Conservation (phyloP, 2,113 vertebrate genomes). For the Phylloscopus whistleri region DNA sequence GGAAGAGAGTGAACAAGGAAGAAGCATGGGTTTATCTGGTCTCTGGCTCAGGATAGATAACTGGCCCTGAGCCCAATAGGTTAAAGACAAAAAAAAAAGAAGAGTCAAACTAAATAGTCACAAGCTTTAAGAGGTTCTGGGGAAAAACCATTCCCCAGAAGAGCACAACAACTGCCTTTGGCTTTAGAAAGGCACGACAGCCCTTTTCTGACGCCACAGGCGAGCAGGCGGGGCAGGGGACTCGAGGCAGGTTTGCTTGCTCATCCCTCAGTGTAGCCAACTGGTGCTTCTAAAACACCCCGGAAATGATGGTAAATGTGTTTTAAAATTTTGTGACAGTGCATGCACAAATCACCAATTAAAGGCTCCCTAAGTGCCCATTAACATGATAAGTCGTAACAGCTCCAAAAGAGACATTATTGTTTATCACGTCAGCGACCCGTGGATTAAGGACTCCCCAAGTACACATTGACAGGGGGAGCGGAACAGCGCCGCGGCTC, state of each 20-base stretch:
- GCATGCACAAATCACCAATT: constrained; percentile 72
- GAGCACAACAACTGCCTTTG: not conserved
- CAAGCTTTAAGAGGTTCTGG: no score
- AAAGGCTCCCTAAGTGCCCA: constrained; percentile 64
- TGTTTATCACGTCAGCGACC: constrained; percentile 68
- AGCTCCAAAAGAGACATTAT: constrained; percentile 66
- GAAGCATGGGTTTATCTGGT: no score
- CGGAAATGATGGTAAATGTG: constrained; percentile 61
- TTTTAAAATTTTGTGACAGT: constrained; percentile 69
- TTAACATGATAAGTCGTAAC: constrained; percentile 66
- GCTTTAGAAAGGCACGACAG: not conserved
- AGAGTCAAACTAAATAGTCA: no score
- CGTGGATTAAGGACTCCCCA: constrained; percentile 65
- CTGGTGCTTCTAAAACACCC: constrained; percentile 50
- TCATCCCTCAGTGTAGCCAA: not conserved
- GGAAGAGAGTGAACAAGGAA: no score
- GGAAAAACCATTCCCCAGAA: no score
- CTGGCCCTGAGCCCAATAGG: no score
- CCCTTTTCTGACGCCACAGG: not conserved
- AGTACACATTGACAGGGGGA: constrained; percentile 53
- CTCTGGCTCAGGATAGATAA: no score
- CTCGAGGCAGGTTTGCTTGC: not conserved
- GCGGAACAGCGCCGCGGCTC: not conserved
- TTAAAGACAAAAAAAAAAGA: no score
- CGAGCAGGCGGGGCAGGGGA: not conserved